A percentile compares a stretch with the other conserved stretches of the same genome.
phyloP scores from a whole-genome alignment of 2,113 vertebrate species.

The Arothron firmamentum region DNA sequence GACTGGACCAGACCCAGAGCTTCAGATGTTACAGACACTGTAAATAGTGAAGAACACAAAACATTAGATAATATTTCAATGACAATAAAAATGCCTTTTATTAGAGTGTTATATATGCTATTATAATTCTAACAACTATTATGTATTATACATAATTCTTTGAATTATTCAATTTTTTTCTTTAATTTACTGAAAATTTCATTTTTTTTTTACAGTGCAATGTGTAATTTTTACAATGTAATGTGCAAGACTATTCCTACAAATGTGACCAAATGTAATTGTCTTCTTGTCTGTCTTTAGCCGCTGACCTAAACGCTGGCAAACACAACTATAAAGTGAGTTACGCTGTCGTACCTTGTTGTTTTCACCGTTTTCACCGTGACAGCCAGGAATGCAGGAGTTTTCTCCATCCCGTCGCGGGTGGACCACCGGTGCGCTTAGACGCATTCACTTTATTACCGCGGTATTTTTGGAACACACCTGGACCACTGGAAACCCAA shows the following conservation, averaged over 20 bases:
- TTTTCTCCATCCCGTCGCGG: constrained; percentile 34
- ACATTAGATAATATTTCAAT: no score
- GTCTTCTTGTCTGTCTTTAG: background rate
- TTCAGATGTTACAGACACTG: no score
- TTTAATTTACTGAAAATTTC: background rate
- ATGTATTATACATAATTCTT: background rate
- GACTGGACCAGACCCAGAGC: no score
- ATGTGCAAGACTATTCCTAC: background rate
- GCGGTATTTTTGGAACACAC: constrained; percentile 2
- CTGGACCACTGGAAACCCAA: background rate
- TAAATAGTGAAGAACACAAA: no score
- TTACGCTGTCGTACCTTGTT: constrained; percentile 44
- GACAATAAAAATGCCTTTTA: no score
- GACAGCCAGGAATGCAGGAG: constrained; percentile 16
- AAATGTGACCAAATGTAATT: constrained; percentile 4
- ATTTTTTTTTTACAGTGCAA: background rate
- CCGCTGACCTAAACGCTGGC: constrained; percentile 1
- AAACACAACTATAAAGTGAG: constrained; percentile 18
- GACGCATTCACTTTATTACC: constrained; percentile 15
- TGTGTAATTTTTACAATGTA: background rate
- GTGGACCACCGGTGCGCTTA: constrained; percentile 35
- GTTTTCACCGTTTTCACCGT: constrained; percentile 3
- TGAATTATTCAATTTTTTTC: no score
- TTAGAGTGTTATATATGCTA: no score
- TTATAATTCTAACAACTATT: no score